Conservation (phyloP, 1,140 invertebrate genomes). For the Leucophenga varia region DNA sequence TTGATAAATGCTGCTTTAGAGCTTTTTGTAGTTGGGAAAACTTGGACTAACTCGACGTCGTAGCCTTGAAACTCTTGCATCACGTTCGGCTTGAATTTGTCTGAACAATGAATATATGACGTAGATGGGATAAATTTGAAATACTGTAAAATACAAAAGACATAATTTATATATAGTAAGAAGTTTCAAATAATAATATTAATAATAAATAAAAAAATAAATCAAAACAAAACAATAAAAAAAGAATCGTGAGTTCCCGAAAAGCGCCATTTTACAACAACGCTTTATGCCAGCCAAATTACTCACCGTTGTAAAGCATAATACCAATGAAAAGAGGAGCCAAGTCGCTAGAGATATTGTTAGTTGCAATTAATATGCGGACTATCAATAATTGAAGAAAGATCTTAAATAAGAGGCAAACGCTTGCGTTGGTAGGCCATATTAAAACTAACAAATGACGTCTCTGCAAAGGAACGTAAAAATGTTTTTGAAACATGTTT, state of each 20-base stretch:
- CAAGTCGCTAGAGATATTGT: no score
- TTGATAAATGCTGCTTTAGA: constrained; percentile 1
- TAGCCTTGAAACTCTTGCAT: constrained; percentile 15
- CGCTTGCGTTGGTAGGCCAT: constrained; percentile 29
- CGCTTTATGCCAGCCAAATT: no score
- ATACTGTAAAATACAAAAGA: constrained; percentile 24
- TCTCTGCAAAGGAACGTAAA: constrained; percentile 21
- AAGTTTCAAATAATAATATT: no score
- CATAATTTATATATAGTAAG: no score
- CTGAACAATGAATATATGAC: constrained; percentile 37
- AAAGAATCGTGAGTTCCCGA: no score
- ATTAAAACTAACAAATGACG: constrained; percentile 37
- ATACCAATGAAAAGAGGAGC: no score
- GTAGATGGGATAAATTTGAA: constrained; percentile 24
- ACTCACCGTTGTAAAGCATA: constrained; percentile 7
- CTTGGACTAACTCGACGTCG: neutral
- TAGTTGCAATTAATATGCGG: no score
- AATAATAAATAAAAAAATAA: constrained; percentile 1
- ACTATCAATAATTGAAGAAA: no score
- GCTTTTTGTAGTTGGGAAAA: constrained; percentile 15
- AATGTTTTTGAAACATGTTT: neutral
- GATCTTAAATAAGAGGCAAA: neutral
- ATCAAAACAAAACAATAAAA: no score
- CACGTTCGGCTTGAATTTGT: constrained; percentile 25
- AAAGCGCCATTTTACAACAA: no score